These are phyloP conservation scores for Actias luna DNA, from an alignment of 2,888 invertebrate genomes.

Conservation along the genomic window DNA sequence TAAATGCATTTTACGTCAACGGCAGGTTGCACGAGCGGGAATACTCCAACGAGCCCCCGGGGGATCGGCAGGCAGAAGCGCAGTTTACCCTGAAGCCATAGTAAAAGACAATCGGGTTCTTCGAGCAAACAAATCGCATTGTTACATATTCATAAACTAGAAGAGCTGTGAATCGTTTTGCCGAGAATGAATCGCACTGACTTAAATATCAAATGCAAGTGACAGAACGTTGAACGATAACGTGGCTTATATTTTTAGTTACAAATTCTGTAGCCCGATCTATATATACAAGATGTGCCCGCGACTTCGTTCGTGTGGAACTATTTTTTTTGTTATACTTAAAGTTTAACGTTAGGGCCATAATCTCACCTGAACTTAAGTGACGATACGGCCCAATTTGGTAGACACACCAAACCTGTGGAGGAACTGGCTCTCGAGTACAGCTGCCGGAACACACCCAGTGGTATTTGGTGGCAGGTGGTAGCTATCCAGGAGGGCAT, in stretches of 20 bases:
- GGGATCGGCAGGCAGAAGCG: not conserved
- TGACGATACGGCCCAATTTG: too few species aligned
- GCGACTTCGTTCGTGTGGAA: too few species aligned
- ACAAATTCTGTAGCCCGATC: too few species aligned
- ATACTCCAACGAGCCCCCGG: not conserved
- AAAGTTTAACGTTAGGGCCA: too few species aligned
- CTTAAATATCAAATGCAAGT: not conserved
- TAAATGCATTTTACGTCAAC: not conserved
- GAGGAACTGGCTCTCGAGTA: too few species aligned
- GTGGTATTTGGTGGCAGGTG: too few species aligned
- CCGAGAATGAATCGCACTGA: not conserved
- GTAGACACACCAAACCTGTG: too few species aligned
- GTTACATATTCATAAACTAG: not conserved
- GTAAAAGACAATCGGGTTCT: not conserved
- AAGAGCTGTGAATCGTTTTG: not conserved
- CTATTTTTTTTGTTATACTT: too few species aligned
- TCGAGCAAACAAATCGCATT: not conserved
- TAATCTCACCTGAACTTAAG: too few species aligned
- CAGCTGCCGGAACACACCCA: too few species aligned
- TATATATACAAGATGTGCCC: too few species aligned
- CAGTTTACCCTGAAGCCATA: not conserved
- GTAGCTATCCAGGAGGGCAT: too few species aligned
- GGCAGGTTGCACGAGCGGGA: not conserved
- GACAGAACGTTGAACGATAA: not conserved
- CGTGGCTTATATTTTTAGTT: not conserved